A percentile compares a stretch with the other conserved stretches of the same genome.
phyloP scores from a whole-genome alignment of 1,140 invertebrate species.

The Halictus rubicundus region DNA sequence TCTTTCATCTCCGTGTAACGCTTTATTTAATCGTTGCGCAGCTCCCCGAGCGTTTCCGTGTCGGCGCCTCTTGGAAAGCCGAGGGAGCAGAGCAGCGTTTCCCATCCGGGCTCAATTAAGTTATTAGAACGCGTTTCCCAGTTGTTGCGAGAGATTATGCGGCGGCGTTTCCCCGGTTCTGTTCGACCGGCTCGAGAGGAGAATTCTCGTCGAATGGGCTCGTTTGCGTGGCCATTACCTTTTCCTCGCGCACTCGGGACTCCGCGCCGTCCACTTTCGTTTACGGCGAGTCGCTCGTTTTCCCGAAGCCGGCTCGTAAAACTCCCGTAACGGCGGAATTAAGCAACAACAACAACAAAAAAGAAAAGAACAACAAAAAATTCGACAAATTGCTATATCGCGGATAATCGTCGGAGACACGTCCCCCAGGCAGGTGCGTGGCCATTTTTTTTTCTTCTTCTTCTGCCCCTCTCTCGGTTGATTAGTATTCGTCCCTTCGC shows the following conservation, averaged over 20 bases:
- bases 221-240: slow-evolving; percentile 12
- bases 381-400: slow-evolving; percentile 38
- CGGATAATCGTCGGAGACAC: slow-evolving; percentile 15
- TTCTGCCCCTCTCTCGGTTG: too few species aligned
- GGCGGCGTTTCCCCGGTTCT: not conserved
- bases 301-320: slow-evolving; percentile 19
- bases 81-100: too few species aligned
- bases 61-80: too few species aligned
- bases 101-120: slow-evolving; percentile 20
- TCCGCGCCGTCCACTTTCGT: slow-evolving; percentile 1
- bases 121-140: slow-evolving; percentile 26
- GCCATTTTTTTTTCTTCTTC: not conserved
- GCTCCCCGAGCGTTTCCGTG: too few species aligned
- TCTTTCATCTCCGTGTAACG: too few species aligned
- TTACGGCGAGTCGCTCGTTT: slow-evolving; percentile 7
- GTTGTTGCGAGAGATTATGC: not conserved
- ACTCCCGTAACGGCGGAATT: slow-evolving; percentile 16
- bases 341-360: too few species aligned
- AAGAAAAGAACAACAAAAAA: not conserved
- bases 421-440: slow-evolving; percentile 14
- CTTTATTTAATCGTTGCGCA: too few species aligned
- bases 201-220: not conserved
- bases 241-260: not conserved
- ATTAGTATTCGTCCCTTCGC: too few species aligned
- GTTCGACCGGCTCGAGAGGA: not conserved